Conservation (phyloP, 2,888 invertebrate genomes). For the Pyrocoelia pectoralis region DNA sequence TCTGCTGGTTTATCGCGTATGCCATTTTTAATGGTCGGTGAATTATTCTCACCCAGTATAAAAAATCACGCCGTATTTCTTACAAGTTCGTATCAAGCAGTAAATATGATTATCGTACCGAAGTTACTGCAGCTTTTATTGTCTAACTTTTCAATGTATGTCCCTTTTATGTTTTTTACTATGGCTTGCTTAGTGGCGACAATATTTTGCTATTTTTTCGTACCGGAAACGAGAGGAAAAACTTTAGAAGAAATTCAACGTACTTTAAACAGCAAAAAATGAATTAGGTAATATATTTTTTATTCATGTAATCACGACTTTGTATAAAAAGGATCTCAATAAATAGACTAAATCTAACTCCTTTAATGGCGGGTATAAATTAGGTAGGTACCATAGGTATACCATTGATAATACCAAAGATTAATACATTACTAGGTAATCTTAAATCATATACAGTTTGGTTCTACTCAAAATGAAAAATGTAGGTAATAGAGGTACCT, state of each 20-base stretch:
- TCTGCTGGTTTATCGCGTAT: conserved; percentile 46
- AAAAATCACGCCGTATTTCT: conserved; percentile 49
- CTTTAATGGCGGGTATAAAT: too few relatives aligned
- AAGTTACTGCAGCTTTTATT: conserved; percentile 50
- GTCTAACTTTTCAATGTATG: conserved; percentile 46
- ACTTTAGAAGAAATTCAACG: conserved; percentile 56
- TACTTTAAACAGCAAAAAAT: conserved; percentile 39
- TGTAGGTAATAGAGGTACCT: too few relatives aligned
- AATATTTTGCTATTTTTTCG: conserved; percentile 45
- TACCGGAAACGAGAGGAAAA: conserved; percentile 55
- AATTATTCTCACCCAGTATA: conserved; percentile 50
- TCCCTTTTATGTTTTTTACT: conserved; percentile 50
- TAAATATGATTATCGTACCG: conserved; percentile 40
- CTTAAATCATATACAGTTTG: too few relatives aligned
- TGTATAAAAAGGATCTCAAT: too few relatives aligned
- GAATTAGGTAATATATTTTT: too few relatives aligned
- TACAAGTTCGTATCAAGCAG: conserved; percentile 44
- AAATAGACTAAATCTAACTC: too few relatives aligned
- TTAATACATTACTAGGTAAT: too few relatives aligned
- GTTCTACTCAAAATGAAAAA: too few relatives aligned
- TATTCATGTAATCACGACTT: too few relatives aligned
- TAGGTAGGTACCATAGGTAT: too few relatives aligned
- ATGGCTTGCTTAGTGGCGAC: conserved; percentile 42
- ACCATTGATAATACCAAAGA: too few relatives aligned
- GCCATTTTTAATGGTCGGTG: conserved; percentile 50